Base-by-base conservation (phyloP, 64 coral and sea anemone genomes). In the Actinia equina region DNA sequence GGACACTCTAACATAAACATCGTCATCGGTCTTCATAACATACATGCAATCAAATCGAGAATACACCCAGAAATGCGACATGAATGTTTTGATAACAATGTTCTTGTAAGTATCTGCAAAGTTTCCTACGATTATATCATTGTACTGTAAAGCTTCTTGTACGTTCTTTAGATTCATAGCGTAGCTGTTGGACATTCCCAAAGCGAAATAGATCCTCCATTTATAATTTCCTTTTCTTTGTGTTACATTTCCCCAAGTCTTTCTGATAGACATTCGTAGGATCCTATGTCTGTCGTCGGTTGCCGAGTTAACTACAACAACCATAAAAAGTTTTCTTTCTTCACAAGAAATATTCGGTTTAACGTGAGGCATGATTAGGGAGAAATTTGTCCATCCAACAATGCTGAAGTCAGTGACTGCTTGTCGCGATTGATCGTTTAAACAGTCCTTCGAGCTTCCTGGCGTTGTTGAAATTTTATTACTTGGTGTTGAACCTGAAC, bases 21-120 rank as follows among this genome's bases (percentile, higher is more conserved):
- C 88, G 18, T 90, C 88, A 59, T 90, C 88, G 6, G 88, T 54
- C 41, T 90, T 90, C 20, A 90, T 55, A 27, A 83, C 80, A 58
- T 84, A 90, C 59, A 53, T 20, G 37, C 77, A 83, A 18, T 41
- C 43, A 23, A 83, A 51, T 54, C 13, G 53, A 2, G 7, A 37
- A 27, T 42, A 59, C 20, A 26, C 82, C 88, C 88, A 90, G 13
- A 37, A 37, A 37, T 37, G 30, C 30, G 30, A 37, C 30, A 37
- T 37, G 1, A 37, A 37, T 37, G 30, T 37, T 37, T 37, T 37
- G 30, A 37, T 37, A 37, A 37, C 30, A 37, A 37, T 37, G 30
- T 37, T 37, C 30, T 37, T 37, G 30, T 37, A 37, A 37, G 30
- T 37, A 37, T 37, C 30, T 37, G 30, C 0, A 37, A 71, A 46